Conservation (phyloP, 2,113 vertebrate species). For the Amblyopsis rosae region DNA sequence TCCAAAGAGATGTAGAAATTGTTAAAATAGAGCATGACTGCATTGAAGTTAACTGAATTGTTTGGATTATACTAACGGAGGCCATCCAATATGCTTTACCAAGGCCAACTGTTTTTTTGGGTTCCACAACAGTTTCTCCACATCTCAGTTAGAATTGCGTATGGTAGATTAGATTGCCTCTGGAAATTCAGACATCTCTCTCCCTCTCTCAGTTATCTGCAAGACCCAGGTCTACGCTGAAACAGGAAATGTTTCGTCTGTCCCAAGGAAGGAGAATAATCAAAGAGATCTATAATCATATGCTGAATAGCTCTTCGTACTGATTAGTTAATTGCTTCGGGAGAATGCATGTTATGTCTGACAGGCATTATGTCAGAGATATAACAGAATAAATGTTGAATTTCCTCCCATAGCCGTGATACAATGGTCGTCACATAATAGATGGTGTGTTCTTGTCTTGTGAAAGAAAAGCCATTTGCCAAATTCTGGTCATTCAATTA, state of each 20-base stretch:
- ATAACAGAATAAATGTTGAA: constrained; percentile 18
- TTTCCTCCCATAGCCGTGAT: constrained; percentile 1
- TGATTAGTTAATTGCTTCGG: constrained; percentile 36
- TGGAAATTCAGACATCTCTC: background rate
- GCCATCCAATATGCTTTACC: too few species aligned
- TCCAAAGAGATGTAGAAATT: too few species aligned
- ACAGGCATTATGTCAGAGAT: constrained; percentile 23
- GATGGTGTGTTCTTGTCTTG: constrained; percentile 29
- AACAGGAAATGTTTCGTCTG: constrained; percentile 10
- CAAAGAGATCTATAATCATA: constrained; percentile 27
- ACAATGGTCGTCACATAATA: constrained; percentile 9
- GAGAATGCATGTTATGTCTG: constrained; percentile 16
- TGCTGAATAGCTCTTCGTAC: constrained; percentile 19
- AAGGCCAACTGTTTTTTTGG: background rate
- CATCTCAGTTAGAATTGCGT: too few species aligned
- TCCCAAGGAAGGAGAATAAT: constrained; percentile 4
- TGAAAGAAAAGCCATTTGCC: constrained; percentile 6
- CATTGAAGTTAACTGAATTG: too few species aligned
- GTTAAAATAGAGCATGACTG: too few species aligned
- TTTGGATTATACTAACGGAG: too few species aligned
- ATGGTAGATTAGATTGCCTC: background rate
- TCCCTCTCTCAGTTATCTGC: background rate
- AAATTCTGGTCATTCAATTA: constrained; percentile 14
- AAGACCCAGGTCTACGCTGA: background rate
- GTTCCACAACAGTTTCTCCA: background rate